Conservation (phyloP, 2,888 invertebrate genomes). For the Gortyna flavago region DNA sequence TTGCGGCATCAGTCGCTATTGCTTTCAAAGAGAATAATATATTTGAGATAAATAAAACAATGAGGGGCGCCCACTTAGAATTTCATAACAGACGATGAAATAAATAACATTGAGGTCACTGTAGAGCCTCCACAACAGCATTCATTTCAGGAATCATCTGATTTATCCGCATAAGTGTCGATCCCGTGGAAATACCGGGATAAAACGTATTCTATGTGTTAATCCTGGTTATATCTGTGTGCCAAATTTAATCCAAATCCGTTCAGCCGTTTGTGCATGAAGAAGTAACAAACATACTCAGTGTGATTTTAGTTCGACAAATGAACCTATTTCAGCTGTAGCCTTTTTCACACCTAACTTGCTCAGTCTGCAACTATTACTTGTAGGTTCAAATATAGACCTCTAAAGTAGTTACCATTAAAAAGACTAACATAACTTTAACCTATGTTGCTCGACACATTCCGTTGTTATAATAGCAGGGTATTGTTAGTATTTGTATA, state of each 20-base stretch:
- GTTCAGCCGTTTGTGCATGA: too few species aligned
- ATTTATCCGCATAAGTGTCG: neutral
- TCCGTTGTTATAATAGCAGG: neutral
- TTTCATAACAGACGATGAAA: slow-evolving; percentile 1
- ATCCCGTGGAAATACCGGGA: too few species aligned
- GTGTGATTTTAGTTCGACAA: neutral
- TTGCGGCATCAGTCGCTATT: slow-evolving; percentile 13
- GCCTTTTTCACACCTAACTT: neutral
- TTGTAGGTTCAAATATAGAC: neutral
- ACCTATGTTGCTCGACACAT: neutral
- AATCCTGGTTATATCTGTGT: too few species aligned
- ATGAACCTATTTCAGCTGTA: neutral
- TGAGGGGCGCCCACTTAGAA: slow-evolving; percentile 16
- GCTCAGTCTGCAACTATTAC: neutral
- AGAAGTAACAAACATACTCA: too few species aligned
- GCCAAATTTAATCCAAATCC: too few species aligned
- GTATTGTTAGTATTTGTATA: neutral
- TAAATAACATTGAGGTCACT: slow-evolving; percentile 2
- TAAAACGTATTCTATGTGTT: too few species aligned
- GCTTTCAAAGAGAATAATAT: slow-evolving; percentile 44
- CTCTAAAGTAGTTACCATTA: neutral
- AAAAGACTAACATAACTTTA: too few species aligned
- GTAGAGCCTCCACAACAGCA: neutral
- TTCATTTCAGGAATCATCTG: neutral
- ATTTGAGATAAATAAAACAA: slow-evolving; percentile 38